phyloP scores from a whole-genome alignment of 2,888 invertebrate species.

The Rotaria magnacalcarata region DNA sequence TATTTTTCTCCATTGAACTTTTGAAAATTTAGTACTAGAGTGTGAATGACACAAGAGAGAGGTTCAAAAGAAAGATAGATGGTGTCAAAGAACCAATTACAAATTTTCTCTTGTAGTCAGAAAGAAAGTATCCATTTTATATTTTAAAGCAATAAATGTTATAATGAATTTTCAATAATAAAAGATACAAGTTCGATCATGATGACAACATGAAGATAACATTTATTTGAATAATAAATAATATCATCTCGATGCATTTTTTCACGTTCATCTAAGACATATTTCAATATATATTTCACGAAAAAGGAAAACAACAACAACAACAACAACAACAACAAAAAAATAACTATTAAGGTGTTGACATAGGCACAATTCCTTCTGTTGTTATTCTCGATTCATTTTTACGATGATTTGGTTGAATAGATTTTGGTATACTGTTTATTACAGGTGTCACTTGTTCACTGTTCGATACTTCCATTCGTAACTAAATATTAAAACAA shows the following conservation, averaged over 20 bases:
- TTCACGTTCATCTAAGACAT: neutral
- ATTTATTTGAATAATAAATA: neutral
- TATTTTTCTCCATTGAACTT: neutral
- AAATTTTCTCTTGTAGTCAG: too few relatives aligned
- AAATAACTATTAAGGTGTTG: neutral
- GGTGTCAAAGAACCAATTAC: neutral
- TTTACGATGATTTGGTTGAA: slow-evolving; percentile 28
- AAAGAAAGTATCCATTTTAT: too few relatives aligned
- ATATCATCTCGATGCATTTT: neutral
- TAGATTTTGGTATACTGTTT: neutral
- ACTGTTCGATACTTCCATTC: neutral
- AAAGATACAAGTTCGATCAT: neutral
- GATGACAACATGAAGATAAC: slow-evolving; percentile 5
- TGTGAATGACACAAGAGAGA: neutral
- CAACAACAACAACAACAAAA: neutral
- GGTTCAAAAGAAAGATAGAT: neutral
- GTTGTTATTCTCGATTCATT: slow-evolving; percentile 35
- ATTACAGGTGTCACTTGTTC: neutral
- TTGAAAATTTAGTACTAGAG: neutral
- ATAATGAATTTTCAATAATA: too few relatives aligned
- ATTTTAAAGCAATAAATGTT: too few relatives aligned
- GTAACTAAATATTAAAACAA: neutral
- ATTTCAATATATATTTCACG: neutral
- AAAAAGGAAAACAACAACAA: neutral
- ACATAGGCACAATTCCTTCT: neutral